Conservation (phyloP, 1,140 invertebrate genomes). For the Bathynomus jamesi region DNA sequence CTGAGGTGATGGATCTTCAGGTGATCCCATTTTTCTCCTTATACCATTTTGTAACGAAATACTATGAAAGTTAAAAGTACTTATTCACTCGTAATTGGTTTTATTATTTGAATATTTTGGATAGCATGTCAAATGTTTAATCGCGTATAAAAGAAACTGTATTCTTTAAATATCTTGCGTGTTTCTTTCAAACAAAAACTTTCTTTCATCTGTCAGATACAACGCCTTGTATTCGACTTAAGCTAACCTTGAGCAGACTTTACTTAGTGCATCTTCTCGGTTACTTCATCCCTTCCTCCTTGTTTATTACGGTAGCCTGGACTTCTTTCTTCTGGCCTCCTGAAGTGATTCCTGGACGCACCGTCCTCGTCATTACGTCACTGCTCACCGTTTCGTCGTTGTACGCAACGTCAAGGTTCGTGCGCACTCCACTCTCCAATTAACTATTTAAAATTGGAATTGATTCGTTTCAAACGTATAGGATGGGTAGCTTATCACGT, state of each 20-base stretch:
- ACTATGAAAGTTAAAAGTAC: too few species aligned
- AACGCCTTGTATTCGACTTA: conserved; percentile 8
- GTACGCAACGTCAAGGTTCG: neutral
- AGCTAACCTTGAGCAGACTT: neutral
- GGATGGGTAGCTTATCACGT: neutral
- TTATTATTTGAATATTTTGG: too few species aligned
- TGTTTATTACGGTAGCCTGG: conserved; percentile 60
- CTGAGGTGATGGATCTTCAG: too few species aligned
- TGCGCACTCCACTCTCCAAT: too few species aligned
- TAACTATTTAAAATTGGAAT: neutral
- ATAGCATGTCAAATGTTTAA: too few species aligned
- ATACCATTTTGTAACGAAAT: too few species aligned
- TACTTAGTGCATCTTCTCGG: conserved; percentile 20
- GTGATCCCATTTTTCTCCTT: too few species aligned
- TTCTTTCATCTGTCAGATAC: neutral
- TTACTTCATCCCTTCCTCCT: conserved; percentile 53
- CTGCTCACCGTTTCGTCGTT: conserved; percentile 23
- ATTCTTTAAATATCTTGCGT: too few species aligned
- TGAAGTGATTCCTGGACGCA: conserved; percentile 53
- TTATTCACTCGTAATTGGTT: too few species aligned
- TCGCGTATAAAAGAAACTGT: too few species aligned
- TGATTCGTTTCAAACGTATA: neutral
- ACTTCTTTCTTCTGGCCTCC: conserved; percentile 56
- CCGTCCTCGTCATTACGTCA: conserved; percentile 51
- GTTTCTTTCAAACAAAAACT: too few species aligned